These are phyloP conservation scores for Incurvaria masculella DNA, from an alignment of 2,888 invertebrate species.

Conservation along the genomic window DNA sequence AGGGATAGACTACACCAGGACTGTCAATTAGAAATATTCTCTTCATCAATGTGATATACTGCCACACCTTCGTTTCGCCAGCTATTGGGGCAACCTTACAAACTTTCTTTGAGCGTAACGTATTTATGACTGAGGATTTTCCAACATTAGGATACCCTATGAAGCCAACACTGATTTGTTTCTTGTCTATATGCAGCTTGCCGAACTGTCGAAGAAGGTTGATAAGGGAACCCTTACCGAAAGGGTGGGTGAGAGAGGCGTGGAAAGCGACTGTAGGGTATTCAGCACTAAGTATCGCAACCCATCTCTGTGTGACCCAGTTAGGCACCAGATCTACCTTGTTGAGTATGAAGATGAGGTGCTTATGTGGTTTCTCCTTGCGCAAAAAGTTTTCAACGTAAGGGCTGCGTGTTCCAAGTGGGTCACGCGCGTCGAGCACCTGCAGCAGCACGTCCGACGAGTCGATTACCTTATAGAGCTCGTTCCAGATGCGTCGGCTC, in stretches of 20 bases:
- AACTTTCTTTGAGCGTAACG: constrained; percentile 93
- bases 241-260: constrained; percentile 97
- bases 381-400: constrained; percentile 90
- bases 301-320: constrained; percentile 99
- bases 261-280: constrained; percentile 99
- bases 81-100: constrained; percentile 99
- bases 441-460: constrained; percentile 97
- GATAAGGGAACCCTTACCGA: constrained; percentile 96
- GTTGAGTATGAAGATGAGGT: constrained; percentile 94
- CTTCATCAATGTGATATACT: constrained; percentile 97
- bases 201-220: constrained; percentile 94
- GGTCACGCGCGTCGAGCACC: constrained; percentile 96
- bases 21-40: constrained; percentile 97
- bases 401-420: constrained; percentile 91
- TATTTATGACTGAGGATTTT: constrained; percentile 98
- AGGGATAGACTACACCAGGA: constrained; percentile 97
- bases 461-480: constrained; percentile 97
- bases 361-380: constrained; percentile 96
- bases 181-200: constrained; percentile 93
- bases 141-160: constrained; percentile 99
- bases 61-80: constrained; percentile 98
- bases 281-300: constrained; percentile 88
- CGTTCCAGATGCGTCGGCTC: constrained; percentile 98
- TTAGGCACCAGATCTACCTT: constrained; percentile 96
- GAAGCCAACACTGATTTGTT: constrained; percentile 98